phyloP scores from a whole-genome alignment of 2,888 invertebrate genomes.

The Sabatieria punctata region DNA sequence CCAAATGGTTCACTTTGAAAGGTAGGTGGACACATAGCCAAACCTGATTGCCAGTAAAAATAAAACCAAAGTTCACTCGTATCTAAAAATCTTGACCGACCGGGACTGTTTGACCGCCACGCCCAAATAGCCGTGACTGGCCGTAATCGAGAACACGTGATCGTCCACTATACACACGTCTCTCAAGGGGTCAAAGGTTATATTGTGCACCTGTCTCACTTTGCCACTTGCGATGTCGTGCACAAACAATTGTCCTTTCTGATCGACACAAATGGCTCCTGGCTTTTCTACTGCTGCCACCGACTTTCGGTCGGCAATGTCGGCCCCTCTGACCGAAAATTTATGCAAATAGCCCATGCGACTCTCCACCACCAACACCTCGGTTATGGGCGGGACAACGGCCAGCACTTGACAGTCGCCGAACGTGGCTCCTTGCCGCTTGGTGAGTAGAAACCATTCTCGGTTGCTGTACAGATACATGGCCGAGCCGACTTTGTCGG shows the following conservation, averaged over 20 bases:
- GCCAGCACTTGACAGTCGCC: constrained; percentile 3
- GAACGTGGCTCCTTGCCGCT: constrained; percentile 1
- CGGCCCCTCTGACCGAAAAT: constrained; percentile 4
- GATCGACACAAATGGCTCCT: constrained; percentile 8
- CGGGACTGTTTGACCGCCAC: constrained; percentile 6
- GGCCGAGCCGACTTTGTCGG: constrained; percentile 6
- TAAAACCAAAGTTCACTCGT: too few species aligned
- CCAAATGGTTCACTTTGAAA: too few species aligned
- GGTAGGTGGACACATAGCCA: too few species aligned
- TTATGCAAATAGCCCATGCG: constrained; percentile 10
- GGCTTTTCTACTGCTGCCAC: constrained; percentile 8
- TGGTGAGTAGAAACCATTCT: background rate
- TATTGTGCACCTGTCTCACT: constrained; percentile 3
- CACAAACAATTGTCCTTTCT: constrained; percentile 6
- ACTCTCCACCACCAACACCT: constrained; percentile 8
- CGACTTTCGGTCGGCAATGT: constrained; percentile 5
- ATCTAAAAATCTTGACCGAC: constrained; percentile 6
- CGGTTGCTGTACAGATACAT: constrained; percentile 2
- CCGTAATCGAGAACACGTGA: constrained; percentile 8
- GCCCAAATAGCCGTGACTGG: constrained; percentile 9
- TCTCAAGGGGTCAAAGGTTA: constrained; percentile 1
- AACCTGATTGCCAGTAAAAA: too few species aligned
- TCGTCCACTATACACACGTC: constrained; percentile 10
- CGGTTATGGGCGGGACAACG: background rate
- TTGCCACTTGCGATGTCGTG: constrained; percentile 10